These are phyloP conservation scores for Gymnoscopelus braueri DNA, from an alignment of 2,797 vertebrate genomes.

Conservation along the genomic window DNA sequence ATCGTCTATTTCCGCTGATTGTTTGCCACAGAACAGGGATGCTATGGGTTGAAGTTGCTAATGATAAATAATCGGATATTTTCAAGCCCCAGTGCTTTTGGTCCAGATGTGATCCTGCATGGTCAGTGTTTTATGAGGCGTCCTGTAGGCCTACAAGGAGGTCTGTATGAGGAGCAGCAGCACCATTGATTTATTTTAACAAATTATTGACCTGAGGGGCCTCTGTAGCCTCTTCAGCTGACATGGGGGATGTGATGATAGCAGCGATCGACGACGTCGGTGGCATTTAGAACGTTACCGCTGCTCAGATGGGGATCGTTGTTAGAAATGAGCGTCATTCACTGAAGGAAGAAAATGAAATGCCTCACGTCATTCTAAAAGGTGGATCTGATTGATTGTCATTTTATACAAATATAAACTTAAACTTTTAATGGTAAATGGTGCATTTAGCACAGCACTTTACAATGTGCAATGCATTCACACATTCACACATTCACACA, in stretches of 20 bases:
- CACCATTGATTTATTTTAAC: slow-evolving; percentile 73
- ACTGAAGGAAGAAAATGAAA: slow-evolving; percentile 31
- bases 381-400: slow-evolving; percentile 3
- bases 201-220: slow-evolving; percentile 67
- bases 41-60: slow-evolving; percentile 13
- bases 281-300: slow-evolving; percentile 61
- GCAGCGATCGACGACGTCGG: slow-evolving; percentile 42
- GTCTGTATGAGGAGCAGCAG: slow-evolving; percentile 48
- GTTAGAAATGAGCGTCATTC: slow-evolving; percentile 29
- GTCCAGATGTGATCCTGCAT: slow-evolving; percentile 28
- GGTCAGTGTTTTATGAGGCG: slow-evolving; percentile 34
- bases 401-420: slow-evolving; percentile 3
- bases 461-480: no score
- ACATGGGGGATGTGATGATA: slow-evolving; percentile 38
- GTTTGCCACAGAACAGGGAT: no score
- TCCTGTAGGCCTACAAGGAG: slow-evolving; percentile 7
- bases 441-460: no score
- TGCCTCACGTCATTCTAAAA: slow-evolving; percentile 37
- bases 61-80: slow-evolving; percentile 37
- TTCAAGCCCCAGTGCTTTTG: slow-evolving; percentile 22
- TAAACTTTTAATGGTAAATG: no score
- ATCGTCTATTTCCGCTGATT: no score
- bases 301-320: slow-evolving; percentile 25
- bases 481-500: no score
- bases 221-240: slow-evolving; percentile 50